Evolutionary conservation across 2,888 invertebrate genomes (phyloP), one percentile per base, ranked within the genome.

Genomic region (Lampropteryx suffumata): DNA sequence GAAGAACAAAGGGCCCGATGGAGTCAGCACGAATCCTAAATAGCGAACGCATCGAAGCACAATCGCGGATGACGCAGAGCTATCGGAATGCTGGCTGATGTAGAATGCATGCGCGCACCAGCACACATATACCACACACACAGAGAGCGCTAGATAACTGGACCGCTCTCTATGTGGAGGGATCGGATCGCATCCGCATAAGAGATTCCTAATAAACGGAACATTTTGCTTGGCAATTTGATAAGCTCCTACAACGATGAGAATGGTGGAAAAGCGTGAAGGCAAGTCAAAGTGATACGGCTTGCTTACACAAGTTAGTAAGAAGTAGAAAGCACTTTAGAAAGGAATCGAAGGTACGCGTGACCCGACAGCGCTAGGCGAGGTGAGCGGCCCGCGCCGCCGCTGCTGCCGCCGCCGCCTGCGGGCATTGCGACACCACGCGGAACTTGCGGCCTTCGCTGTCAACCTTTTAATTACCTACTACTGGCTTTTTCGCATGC

Each of bases 301-400:
- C n/a, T n/a, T n/a, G 59, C 59, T 44, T 40, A 50, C 48, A 65
- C 70, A 64, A 74, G 71, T 73, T 67, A 77, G 71, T 76, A 73
- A 2, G 79, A 76, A 76, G 76, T 88, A 88, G 89, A 89, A 88
- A 89, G 89, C 79, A 86, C 81, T 84, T 88, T 89, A 88, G 88
- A 89, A 89, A 89, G 89, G 89, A 87, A 85, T 82, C 75, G 85
- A 85, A 84, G 86, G 84, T 82, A 77, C 82, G 78, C 79, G 81
- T 85, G 87, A 87, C 86, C 83, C 73, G 84, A 74, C 78, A 80
- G 69, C 76, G 67, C 68, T 75, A 75, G 78, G 70, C 77, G 68
- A 68, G 77, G 77, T 76, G 81, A 80, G 78, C 77, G 74, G 87
- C 84, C 81, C 81, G 79, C 71, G 67, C 71, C 68, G 67, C 74